These are phyloP conservation scores for Halisarca cf. caerulea DNA, from an alignment of 37 sponge, comb jelly and placozoan species.

Conservation along the genomic window DNA sequence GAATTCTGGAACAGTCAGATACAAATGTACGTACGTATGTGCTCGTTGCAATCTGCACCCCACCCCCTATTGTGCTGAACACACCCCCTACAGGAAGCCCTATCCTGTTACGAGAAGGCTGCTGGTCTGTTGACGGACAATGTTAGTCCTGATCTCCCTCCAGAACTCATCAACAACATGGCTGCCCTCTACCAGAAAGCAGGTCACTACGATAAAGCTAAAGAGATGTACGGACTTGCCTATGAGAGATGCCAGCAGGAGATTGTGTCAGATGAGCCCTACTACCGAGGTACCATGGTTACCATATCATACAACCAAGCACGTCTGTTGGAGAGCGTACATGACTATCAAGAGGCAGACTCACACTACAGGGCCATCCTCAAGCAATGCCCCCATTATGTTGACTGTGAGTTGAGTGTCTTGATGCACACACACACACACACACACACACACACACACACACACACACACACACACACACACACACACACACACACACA, in stretches of 20 bases:
- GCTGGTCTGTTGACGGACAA: slow-evolving; percentile 78
- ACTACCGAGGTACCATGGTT: slow-evolving; percentile 75
- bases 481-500: no score
- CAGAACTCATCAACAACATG: slow-evolving; percentile 95
- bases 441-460: no score
- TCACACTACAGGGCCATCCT: slow-evolving; percentile 77
- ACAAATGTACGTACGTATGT: slow-evolving; percentile 24
- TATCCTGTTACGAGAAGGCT: slow-evolving; percentile 85
- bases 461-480: no score
- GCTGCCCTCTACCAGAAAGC: slow-evolving; percentile 78
- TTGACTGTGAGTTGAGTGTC: slow-evolving; percentile 89
- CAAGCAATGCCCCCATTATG: slow-evolving; percentile 85
- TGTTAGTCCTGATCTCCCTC: slow-evolving; percentile 84
- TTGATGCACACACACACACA: background rate
- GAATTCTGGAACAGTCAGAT: slow-evolving; percentile 84
- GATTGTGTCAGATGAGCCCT: slow-evolving; percentile 77
- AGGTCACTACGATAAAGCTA: slow-evolving; percentile 61
- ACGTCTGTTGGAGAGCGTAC: slow-evolving; percentile 78
- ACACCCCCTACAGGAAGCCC: slow-evolving; percentile 59
- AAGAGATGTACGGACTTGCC: slow-evolving; percentile 77
- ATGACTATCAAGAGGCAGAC: slow-evolving; percentile 80
- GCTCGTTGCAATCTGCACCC: no score
- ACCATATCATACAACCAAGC: slow-evolving; percentile 95
- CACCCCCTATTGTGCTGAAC: no score
- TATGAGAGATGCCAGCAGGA: slow-evolving; percentile 80